Evolutionary conservation across 2,888 invertebrate genomes (phyloP), one percentile per base, ranked within the genome.

Genomic region (Neoscelio sp.): DNA sequence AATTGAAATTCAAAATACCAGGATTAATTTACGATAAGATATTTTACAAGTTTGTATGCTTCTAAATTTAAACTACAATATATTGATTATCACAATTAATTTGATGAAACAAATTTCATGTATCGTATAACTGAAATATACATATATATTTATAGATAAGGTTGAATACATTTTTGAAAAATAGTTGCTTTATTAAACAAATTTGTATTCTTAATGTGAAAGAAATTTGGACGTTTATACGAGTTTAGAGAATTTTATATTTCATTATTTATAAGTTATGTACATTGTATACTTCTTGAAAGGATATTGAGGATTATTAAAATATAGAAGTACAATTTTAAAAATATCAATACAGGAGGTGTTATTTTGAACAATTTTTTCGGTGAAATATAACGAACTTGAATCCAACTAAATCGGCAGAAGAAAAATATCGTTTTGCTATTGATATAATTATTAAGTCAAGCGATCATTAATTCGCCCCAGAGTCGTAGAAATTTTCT

Each of bases 221-320:
- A 28, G 8, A 28, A 28, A 28, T 28, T 4, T 28, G 28, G 28
- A 28, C 28, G 28, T 28, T 28, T 28, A 5, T 28, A 15, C 15
- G 28, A 48, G 12, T 26, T 28, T 48, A 28, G 15, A 26, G 15
- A 28, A 13, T 8, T 28, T 48, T 26, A 26, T 48, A n/a, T 48
- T 48, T 48, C 28, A 8, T 48, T 48, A 48, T 48, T 48, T n/a
- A 48, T 15, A 48, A 2, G 28, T 48, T 48, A 48, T 48, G 26
- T 48, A 48, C 48, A 48, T 18, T 3, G 46, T 46, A 20, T n/a
- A n/a, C n/a, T n/a, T n/a, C n/a, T n/a, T n/a, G n/a, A n/a, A n/a
- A n/a, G n/a, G n/a, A n/a, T n/a, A n/a, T n/a, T n/a, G n/a, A n/a
- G n/a, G n/a, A n/a, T n/a, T n/a, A n/a, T n/a, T n/a, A n/a, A n/a